Conservation (phyloP, 2,113 vertebrate genomes). For the Apaloderma vittatum region DNA sequence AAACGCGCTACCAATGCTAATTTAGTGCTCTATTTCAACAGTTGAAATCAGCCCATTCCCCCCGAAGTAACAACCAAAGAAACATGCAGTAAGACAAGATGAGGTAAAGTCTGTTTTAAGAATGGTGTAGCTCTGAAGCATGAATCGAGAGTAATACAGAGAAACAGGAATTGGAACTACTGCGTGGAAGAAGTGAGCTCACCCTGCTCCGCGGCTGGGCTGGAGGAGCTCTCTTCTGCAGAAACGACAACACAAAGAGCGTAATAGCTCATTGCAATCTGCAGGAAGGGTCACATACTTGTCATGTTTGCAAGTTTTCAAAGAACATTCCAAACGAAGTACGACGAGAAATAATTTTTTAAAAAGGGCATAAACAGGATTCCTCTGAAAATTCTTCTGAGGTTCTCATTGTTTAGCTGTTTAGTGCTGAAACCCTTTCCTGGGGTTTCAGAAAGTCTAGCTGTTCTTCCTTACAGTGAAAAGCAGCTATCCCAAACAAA, state of each 20-base stretch:
- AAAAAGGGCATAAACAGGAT: neutral
- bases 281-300: neutral
- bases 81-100: constrained; percentile 2
- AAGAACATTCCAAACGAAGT: constrained; percentile 11
- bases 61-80: neutral
- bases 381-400: constrained; percentile 17
- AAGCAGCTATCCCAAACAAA: neutral
- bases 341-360: neutral
- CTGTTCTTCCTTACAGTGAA: neutral
- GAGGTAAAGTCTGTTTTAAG: neutral
- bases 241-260: neutral
- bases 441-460: neutral
- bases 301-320: neutral
- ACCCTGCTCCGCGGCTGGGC: neutral
- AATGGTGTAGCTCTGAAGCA: neutral
- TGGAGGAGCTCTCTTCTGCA: neutral
- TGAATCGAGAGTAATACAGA: neutral
- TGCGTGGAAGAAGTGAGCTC: constrained; percentile 43
- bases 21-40: neutral
- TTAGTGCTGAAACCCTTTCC: neutral
- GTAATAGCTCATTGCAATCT: neutral
- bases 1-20: neutral
- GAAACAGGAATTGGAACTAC: constrained; percentile 3
- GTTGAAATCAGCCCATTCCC: neutral
- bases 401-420: neutral